Conservation (phyloP, 2,797 vertebrate genomes). For the Siniperca obscura region DNA sequence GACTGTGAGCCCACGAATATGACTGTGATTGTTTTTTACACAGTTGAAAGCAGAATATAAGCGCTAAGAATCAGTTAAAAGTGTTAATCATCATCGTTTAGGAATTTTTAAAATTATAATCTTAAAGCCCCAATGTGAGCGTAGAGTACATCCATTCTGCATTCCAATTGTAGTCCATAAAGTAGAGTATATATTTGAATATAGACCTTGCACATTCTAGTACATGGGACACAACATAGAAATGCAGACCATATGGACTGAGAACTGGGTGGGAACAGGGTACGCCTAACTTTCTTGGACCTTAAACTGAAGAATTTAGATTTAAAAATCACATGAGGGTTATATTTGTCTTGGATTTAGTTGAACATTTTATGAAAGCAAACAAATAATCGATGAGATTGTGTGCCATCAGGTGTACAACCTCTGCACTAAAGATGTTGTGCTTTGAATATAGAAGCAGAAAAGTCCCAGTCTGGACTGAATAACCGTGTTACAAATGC, state of each 20-base stretch:
- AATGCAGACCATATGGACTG: constrained; percentile 9
- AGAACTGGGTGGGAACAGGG: background rate
- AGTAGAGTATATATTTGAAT: background rate
- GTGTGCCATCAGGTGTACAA: background rate
- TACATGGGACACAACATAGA: background rate
- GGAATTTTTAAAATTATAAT: background rate
- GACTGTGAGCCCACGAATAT: background rate
- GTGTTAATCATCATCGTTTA: background rate
- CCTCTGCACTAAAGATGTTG: background rate
- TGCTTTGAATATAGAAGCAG: constrained; percentile 17
- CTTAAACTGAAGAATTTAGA: background rate
- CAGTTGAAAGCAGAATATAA: background rate
- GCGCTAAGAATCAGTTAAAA: background rate
- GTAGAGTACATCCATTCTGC: background rate
- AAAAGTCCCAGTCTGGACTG: constrained; percentile 42
- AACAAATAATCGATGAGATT: background rate
- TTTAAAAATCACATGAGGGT: background rate
- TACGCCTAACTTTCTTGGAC: background rate
- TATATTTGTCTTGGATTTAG: constrained; percentile 5
- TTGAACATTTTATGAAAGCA: background rate
- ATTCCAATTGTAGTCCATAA: background rate
- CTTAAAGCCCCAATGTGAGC: background rate
- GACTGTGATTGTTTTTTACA: background rate
- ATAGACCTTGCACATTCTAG: background rate
- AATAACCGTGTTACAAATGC: constrained; percentile 44